Evolutionary conservation across 2,888 invertebrate species (phyloP).

Genomic region (Phyllotreta cruciferae): DNA sequence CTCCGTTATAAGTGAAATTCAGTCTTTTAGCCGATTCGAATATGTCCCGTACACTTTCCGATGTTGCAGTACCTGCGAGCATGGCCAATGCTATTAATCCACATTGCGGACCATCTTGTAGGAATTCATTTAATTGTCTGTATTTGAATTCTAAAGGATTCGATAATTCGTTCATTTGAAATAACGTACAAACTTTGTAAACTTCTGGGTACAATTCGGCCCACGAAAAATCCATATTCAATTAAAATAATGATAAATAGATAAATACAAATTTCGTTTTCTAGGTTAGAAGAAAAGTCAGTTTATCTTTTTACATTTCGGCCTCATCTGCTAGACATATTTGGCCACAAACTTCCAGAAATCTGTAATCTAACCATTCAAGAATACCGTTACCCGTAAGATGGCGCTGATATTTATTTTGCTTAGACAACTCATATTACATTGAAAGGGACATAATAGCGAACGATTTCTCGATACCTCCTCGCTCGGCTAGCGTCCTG

Average conservation of each 20-base stretch:
- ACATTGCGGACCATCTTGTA: conserved; percentile 77
- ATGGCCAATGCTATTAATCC: conserved; percentile 88
- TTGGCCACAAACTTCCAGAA: too few species aligned
- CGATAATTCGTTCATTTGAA: conserved; percentile 62
- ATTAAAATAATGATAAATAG: not conserved
- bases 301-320: too few species aligned
- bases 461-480: conserved; percentile 34
- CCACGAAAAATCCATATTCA: conserved; percentile 64
- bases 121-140: conserved; percentile 46
- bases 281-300: conserved; percentile 15
- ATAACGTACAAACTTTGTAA: conserved; percentile 66
- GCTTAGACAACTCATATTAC: too few species aligned
- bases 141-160: conserved; percentile 62
- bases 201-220: conserved; percentile 65
- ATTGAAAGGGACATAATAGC: too few species aligned
- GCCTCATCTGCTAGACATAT: too few species aligned
- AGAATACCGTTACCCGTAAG: too few species aligned
- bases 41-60: conserved; percentile 65
- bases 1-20: conserved; percentile 82
- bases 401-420: too few species aligned
- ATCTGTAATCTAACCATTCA: too few species aligned
- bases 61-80: conserved; percentile 69
- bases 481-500: conserved; percentile 46
- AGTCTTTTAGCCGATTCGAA: conserved; percentile 66
- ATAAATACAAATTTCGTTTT: too few species aligned